Conservation (phyloP, 23 tunicate species). For the Styela plicata region DNA sequence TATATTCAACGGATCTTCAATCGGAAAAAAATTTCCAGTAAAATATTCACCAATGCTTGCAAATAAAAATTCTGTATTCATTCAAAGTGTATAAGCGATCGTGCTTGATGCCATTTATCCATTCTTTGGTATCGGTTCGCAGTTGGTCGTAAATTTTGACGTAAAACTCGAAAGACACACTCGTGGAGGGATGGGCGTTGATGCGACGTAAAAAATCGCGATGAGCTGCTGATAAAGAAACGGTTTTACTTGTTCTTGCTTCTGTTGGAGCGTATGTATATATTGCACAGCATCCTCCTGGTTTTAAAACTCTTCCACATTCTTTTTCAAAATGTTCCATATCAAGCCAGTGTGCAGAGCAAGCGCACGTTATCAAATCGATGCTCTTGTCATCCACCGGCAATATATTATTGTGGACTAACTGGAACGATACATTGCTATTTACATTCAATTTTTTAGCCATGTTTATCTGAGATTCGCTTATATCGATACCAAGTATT, state of each 20-base stretch:
- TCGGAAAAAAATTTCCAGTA: background rate
- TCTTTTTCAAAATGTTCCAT: background rate
- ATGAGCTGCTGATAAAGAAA: background rate
- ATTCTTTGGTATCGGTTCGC: background rate
- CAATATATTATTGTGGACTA: background rate
- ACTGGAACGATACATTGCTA: background rate
- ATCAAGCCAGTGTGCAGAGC: background rate
- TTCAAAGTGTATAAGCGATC: background rate
- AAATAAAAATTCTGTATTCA: background rate
- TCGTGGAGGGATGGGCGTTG: background rate
- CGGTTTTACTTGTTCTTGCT: background rate
- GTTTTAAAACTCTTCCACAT: background rate
- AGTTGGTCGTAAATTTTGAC: background rate
- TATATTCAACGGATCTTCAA: background rate
- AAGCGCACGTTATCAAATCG: background rate
- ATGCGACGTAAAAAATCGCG: background rate
- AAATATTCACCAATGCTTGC: background rate
- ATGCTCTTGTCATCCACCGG: background rate
- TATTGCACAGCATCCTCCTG: background rate
- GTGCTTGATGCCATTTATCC: background rate
- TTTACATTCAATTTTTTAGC: background rate
- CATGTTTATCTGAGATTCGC: background rate
- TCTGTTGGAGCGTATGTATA: background rate
- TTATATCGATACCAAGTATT: background rate
- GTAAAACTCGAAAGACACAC: background rate